phyloP scores from a whole-genome alignment of 2,888 invertebrate genomes.

The Tromatobia lineatoria region DNA sequence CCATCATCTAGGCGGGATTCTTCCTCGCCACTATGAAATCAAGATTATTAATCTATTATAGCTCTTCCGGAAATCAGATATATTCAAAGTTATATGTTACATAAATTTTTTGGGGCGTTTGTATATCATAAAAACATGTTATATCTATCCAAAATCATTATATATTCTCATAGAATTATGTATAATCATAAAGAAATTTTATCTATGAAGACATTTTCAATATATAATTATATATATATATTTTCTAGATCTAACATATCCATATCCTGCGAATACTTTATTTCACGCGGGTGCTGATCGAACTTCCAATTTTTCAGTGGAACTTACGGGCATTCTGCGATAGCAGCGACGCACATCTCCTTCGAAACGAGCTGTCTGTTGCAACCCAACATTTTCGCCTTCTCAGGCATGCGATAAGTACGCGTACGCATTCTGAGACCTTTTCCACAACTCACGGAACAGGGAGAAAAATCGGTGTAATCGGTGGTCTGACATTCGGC shows the following conservation, averaged over 20 bases:
- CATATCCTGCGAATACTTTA: no score
- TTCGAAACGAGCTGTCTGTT: constrained; percentile 90
- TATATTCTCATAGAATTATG: no score
- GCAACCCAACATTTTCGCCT: constrained; percentile 91
- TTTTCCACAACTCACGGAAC: constrained; percentile 89
- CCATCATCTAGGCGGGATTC: constrained; percentile 82
- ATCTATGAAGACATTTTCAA: no score
- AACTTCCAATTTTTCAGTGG: neutral
- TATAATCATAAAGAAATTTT: no score
- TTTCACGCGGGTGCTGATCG: no score
- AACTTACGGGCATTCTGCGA: constrained; percentile 92
- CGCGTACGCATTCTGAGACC: constrained; percentile 88
- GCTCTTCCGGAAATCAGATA: neutral
- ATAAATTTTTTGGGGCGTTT: neutral
- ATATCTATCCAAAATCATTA: no score
- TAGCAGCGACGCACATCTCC: constrained; percentile 95
- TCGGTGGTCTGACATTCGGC: constrained; percentile 87
- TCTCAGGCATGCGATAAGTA: constrained; percentile 88
- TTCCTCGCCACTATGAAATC: constrained; percentile 74
- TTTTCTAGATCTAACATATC: no score
- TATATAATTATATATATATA: no score
- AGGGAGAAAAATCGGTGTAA: constrained; percentile 88
- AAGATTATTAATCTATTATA: neutral
- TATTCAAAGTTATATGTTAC: no score
- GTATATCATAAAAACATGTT: no score